Percentiles rank a stretch among this genome's conserved stretches.
These are phyloP conservation scores for Nyctereutes procyonoides DNA, from an alignment of 2,113 vertebrate genomes.

Conservation along the genomic window DNA sequence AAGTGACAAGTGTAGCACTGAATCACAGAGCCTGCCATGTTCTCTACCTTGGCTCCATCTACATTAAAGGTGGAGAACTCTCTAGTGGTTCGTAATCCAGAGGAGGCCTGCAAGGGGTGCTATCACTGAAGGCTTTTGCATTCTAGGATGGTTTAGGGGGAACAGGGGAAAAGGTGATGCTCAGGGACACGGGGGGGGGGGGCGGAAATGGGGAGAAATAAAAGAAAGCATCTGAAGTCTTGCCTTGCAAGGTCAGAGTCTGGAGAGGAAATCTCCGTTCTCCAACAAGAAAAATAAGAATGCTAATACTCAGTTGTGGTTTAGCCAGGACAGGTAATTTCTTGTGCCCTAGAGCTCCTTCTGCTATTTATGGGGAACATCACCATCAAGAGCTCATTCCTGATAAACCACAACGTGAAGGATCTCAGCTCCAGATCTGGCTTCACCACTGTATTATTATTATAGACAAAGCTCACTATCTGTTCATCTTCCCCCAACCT, in stretches of 20 bases:
- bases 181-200: not conserved
- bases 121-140: not conserved
- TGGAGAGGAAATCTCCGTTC: conserved; percentile 10
- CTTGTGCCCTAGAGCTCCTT: not conserved
- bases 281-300: conserved; percentile 18
- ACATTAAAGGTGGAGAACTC: not conserved
- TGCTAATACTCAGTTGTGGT: not conserved
- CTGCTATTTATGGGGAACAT: not conserved
- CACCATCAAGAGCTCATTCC: not conserved
- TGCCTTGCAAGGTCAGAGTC: not conserved
- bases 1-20: not conserved
- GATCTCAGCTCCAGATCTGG: not conserved
- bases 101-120: not conserved
- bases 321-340: not conserved
- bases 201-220: not conserved
- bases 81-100: not conserved
- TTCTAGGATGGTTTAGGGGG: not conserved
- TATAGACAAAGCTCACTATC: not conserved
- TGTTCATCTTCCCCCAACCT: not conserved
- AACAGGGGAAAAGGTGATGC: not conserved
- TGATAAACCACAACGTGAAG: not conserved
- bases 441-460: not conserved
- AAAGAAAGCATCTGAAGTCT: not conserved
- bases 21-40: not conserved
- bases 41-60: not conserved